Base-by-base conservation (phyloP, 1,140 invertebrate genomes). In the Plutomurus gul region DNA sequence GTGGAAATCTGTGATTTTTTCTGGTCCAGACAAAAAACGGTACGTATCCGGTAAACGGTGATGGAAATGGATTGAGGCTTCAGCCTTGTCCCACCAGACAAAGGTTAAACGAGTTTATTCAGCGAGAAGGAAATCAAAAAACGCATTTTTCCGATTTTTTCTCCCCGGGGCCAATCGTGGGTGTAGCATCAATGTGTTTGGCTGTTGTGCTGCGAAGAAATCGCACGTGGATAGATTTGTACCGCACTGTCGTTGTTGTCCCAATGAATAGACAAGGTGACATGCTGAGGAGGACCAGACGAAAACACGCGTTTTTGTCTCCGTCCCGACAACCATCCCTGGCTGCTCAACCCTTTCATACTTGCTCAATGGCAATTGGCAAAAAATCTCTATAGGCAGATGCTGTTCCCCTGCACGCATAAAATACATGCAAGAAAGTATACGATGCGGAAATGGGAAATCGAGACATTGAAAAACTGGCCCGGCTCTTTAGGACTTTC, bases 71-170 rank as follows among this genome's bases (percentile, higher is more conserved):
- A 65, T 33, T 1, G 25, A 18, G 46, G 16, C 20, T 51, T 51
- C 25, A 22, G 27, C 18, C 56, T 20, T 27, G 13, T n/a, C 30
- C 36, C 16, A 27, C 27, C 30, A 65, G 56, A 65, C 27, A 56
- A 6, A 33, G 13, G 27, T 11, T 13, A 43, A 43, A n/a, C 11
- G 39, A n/a, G 39, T 13, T 43, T n/a, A n/a, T n/a, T n/a, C n/a
- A n/a, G n/a, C n/a, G n/a, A n/a, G n/a, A n/a, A 76, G 47, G 20
- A 60, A 76, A 56, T 47, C 10, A 56, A 60, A 76, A 76, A 76
- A 75, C 11, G 10, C 10, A 13, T 30, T 75, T 49, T 75, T 49
- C 39, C 39, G 13, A 39, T 25, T n/a, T 74, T 46, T 47, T 74
- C 33, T 46, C 25, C 8, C n/a, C 60, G 25, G 47, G 13, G 5